Evolutionary conservation across 2,888 invertebrate genomes (phyloP), one percentile per base, ranked within the genome.

Genomic region (Himalopsyche anomala): DNA sequence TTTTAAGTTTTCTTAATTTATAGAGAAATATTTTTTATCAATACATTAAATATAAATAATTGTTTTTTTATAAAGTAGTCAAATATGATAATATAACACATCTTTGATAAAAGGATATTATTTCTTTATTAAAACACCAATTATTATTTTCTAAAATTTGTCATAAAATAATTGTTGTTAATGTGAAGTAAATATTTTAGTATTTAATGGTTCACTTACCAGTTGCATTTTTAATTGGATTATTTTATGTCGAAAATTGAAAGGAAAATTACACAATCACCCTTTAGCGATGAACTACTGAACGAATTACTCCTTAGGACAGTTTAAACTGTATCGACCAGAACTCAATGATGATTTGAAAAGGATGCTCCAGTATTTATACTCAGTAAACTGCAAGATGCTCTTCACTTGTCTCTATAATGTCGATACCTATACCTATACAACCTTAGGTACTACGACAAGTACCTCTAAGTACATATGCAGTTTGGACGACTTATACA

Each of bases 321-420:
- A 87, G 88, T 85, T 87, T 45, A 87, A 88, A 88, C 88, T 87
- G 87, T 83, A 88, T 87, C 88, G 87, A 86, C 81, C 85, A 55
- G 80, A 83, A 74, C 86, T 86, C 86, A 89, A 87, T 89, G 88
- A 87, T 87, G 82, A 36, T 84, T 86, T 82, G 54, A 81, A 87
- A 88, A 88, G 85, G 86, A 88, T 89, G 89, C 88, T 89, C 89
- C 89, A 89, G 88, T 89, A 89, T 89, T 89, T 89, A 89, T 89
- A 89, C 87, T 85, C 82, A 74, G 36, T 69, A 36, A 74, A 62
- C 79, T 81, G 83, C 87, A 84, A 86, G 84, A 84, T 89, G 87
- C 85, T 86, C 88, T 88, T 84, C 86, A 87, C 88, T 89, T 88
- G 88, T 89, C 88, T 89, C 84, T 84, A 86, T 81, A 86, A 84